These are phyloP conservation scores for Smittia sp. DNA, from an alignment of 2,888 invertebrate species.

Conservation along the genomic window DNA sequence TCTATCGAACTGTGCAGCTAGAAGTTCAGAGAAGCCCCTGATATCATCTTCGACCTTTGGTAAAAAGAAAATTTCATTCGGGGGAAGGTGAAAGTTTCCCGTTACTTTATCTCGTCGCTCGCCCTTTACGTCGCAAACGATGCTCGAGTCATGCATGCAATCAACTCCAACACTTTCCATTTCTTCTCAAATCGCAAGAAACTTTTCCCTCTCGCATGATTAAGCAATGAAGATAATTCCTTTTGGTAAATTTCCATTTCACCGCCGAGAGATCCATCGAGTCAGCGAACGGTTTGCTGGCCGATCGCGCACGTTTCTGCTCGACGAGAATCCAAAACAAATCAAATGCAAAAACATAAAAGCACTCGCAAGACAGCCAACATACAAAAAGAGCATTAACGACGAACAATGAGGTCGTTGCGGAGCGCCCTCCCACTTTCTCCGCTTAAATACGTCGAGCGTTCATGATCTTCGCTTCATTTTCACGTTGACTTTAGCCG, in stretches of 20 bases:
- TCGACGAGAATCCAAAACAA: neutral
- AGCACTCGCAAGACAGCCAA: constrained; percentile 10
- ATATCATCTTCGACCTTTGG: neutral
- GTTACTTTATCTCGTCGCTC: constrained; percentile 2
- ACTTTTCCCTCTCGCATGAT: neutral
- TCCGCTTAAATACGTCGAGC: constrained; percentile 37
- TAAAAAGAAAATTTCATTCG: neutral
- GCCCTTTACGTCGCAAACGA: neutral
- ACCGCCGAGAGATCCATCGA: neutral
- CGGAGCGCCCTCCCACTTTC: constrained; percentile 40
- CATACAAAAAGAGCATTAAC: constrained; percentile 11
- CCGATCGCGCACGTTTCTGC: too few relatives aligned
- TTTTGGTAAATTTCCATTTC: neutral
- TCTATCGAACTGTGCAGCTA: neutral
- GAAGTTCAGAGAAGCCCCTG: neutral
- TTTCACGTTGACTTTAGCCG: constrained; percentile 30
- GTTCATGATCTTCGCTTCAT: constrained; percentile 36
- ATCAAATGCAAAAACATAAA: neutral
- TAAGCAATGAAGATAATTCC: neutral
- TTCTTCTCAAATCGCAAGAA: neutral
- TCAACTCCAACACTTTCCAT: constrained; percentile 5
- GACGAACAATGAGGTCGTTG: constrained; percentile 38
- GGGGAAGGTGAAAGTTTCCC: neutral
- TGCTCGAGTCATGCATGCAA: constrained; percentile 2
- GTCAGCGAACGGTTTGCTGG: too few relatives aligned